Evolutionary conservation across 2,797 vertebrate genomes (phyloP).

Genomic region (Clamator glandarius): DNA sequence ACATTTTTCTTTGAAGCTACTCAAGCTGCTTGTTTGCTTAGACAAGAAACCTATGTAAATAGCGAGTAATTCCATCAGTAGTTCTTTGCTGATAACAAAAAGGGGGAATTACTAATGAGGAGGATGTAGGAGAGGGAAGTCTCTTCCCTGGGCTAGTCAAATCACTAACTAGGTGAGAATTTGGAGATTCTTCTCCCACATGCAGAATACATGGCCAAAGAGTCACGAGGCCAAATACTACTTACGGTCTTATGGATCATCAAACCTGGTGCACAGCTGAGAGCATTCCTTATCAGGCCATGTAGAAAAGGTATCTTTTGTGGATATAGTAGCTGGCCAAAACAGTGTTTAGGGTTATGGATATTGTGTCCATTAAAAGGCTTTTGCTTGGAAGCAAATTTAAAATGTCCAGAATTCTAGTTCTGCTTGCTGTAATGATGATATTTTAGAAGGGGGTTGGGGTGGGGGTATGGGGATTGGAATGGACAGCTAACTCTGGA

Average conservation of each 20-base stretch:
- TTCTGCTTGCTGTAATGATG: not conserved
- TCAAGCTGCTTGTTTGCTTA: not conserved
- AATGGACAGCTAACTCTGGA: not conserved
- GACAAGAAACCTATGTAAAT: not conserved
- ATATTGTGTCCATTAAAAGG: not conserved
- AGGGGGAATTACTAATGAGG: not conserved
- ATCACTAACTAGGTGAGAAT: not conserved
- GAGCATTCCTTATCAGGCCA: not conserved
- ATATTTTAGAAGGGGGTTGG: not conserved
- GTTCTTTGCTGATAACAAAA: not conserved
- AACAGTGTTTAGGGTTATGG: not conserved
- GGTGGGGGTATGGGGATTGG: too few species aligned
- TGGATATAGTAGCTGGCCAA: not conserved
- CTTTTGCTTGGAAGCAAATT: not conserved
- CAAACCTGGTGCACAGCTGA: not conserved
- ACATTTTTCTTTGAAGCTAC: not conserved
- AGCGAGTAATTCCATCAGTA: not conserved
- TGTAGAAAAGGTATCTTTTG: not conserved
- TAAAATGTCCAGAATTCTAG: not conserved
- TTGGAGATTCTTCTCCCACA: not conserved
- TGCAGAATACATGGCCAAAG: not conserved
- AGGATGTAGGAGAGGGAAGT: not conserved
- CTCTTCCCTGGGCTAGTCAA: not conserved
- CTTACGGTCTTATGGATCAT: not conserved
- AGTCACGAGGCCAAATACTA: not conserved